These are phyloP conservation scores for Elaphurus davidianus DNA, from an alignment of 2,113 vertebrate genomes.

Conservation along the genomic window DNA sequence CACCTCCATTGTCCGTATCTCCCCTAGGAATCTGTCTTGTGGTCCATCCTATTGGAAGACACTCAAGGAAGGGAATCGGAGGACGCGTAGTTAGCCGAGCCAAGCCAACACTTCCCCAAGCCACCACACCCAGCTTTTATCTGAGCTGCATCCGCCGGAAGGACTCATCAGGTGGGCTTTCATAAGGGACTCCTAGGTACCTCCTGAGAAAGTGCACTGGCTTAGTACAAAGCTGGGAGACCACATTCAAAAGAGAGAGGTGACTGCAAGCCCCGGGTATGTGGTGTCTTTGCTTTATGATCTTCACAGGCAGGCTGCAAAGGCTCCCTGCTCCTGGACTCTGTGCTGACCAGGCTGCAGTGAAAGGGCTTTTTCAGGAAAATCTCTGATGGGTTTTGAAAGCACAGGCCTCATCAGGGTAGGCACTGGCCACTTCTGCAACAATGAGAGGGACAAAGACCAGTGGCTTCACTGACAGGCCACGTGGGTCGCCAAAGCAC, in stretches of 20 bases:
- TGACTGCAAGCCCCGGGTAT: neutral
- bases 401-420: neutral
- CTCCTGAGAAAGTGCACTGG: neutral
- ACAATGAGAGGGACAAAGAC: neutral
- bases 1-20: neutral
- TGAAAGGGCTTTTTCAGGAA: neutral
- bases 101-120: neutral
- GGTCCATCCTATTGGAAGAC: rapidly evolving
- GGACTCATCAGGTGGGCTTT: neutral
- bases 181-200: neutral
- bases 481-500: neutral
- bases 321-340: neutral
- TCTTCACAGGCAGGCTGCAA: neutral
- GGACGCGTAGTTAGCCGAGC: neutral
- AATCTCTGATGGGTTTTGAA: neutral
- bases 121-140: neutral
- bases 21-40: neutral
- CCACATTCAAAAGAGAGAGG: neutral
- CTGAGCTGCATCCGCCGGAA: neutral
- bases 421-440: neutral
- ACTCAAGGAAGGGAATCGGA: neutral
- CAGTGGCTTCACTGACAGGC: neutral
- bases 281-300: neutral
- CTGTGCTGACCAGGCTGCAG: neutral
- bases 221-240: neutral